Evolutionary conservation across 2,797 vertebrate genomes (phyloP), one percentile per base, ranked within the genome.

Genomic region (Centropyge bicolor): DNA sequence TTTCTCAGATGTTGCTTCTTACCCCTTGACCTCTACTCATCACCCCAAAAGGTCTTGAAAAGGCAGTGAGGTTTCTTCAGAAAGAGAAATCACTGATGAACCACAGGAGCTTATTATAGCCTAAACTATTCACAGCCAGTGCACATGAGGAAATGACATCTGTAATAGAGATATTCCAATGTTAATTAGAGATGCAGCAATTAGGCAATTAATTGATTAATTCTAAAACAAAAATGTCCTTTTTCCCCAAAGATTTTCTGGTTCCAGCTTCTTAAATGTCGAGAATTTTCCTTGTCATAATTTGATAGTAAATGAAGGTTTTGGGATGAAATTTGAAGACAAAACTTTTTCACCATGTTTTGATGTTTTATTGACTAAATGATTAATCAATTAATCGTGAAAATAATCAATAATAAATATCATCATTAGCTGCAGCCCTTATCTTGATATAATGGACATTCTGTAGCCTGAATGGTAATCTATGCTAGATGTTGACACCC

Each of bases 131-230:
- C 60, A 64, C 3, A 1, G 45, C 68, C 11, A 2, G 10, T 45
- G 51, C n/a, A 19, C 13, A 68, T 4, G 4, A 70, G 35, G 22
- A 78, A 62, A 40, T 12, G 55, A 56, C 46, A 57, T 59, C 73
- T 78, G 45, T 74, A 81, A 86, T 74, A 31, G 46, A 75, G 66
- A 73, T 57, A 52, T 48, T 63, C 38, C 51, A 14, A 57, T 80
- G 56, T 51, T 55, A 49, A 82, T 31, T 31, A 31, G 4, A 31
- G 27, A 31, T 31, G 27, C 27, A 31, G 27, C 27, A 31, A 31
- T 31, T 31, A 31, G 27, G 27, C 27, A 31, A 31, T 31, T 31
- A 31, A 31, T 31, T 31, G 27, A 31, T 31, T 2, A 31, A 31
- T 31, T 31, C 4, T 31, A 31, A 31, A 31, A 31, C 27, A 31